Base-by-base conservation (phyloP, 1,140 invertebrate species). In the Drosophila triauraria region DNA sequence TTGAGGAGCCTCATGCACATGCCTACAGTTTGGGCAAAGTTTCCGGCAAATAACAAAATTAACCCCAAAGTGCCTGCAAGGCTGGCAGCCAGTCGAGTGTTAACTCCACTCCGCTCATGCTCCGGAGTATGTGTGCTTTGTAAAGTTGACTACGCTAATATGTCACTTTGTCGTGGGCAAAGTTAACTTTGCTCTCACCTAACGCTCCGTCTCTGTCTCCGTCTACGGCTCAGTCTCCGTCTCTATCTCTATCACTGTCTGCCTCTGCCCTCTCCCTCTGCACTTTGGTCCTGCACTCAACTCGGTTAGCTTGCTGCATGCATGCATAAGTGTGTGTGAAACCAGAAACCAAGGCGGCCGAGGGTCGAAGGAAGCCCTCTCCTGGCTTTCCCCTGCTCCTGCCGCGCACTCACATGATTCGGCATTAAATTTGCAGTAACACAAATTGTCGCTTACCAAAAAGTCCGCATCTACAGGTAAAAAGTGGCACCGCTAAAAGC, bases 141-240 rank as follows among this genome's bases (percentile, higher is more conserved):
- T 69, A 81, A 88, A 88, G 80, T 88, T 90, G 84, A 88, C 85
- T 88, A 88, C 84, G 84, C 84, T 88, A 88, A 88, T 88, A 88
- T 88, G 84, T 88, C 84, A 88, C 84, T 88, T 88, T 88, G 84
- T 88, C 85, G 84, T 88, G 85, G 84, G 64, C 77, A 88, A 88
- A 88, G 84, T 88, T 81, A 90, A 84, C 84, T 84, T 78, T 83
- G 75, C 75, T 47, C 69, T 72, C 72, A 56, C 51, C 43, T 20
- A 38, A 8, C 68, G 17, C 27, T 25, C 40, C 32, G 32, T 30
- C 48, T 40, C 53, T 12, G 20, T 56, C 51, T 15, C 50, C 12
- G n/a, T 13, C n/a, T 8, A 27, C 1, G 12, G 20, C 50, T 35
- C 10, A 2, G 7, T 1, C 12, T 6, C 9, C 1, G 1, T 23